These are phyloP conservation scores for Timema cristinae DNA, from an alignment of 2,888 invertebrate species.

Conservation along the genomic window DNA sequence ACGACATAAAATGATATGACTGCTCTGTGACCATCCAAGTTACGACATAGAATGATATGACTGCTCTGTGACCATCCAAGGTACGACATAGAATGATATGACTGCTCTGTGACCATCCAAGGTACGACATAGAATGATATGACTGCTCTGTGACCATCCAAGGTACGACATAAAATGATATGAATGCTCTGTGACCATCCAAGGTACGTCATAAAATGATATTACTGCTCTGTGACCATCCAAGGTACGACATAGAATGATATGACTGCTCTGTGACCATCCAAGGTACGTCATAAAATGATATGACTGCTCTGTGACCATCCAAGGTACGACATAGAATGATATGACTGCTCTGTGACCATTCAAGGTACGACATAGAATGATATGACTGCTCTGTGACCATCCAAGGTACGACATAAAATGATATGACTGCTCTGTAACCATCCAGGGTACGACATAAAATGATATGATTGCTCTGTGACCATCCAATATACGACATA, in stretches of 20 bases:
- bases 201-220: conserved; percentile 21
- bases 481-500: conserved; percentile 21
- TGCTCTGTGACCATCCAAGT: conserved; percentile 3
- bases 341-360: too few species aligned
- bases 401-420: conserved; percentile 23
- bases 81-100: conserved; percentile 21
- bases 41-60: conserved; percentile 19
- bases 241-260: conserved; percentile 26
- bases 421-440: too few species aligned
- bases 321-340: conserved; percentile 24
- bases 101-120: not conserved
- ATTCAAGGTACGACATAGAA: conserved; percentile 24
- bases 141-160: not conserved
- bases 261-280: not conserved
- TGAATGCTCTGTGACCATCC: not conserved
- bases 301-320: not conserved
- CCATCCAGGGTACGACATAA: conserved; percentile 21
- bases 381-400: too few species aligned
- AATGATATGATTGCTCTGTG: too few species aligned
- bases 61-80: not conserved
- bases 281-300: conserved; percentile 25
- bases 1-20: conserved; percentile 12
- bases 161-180: conserved; percentile 25
- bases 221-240: not conserved
- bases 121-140: conserved; percentile 23